Base-by-base conservation (phyloP, 2,797 vertebrate species). In the Ceryle rudis region DNA sequence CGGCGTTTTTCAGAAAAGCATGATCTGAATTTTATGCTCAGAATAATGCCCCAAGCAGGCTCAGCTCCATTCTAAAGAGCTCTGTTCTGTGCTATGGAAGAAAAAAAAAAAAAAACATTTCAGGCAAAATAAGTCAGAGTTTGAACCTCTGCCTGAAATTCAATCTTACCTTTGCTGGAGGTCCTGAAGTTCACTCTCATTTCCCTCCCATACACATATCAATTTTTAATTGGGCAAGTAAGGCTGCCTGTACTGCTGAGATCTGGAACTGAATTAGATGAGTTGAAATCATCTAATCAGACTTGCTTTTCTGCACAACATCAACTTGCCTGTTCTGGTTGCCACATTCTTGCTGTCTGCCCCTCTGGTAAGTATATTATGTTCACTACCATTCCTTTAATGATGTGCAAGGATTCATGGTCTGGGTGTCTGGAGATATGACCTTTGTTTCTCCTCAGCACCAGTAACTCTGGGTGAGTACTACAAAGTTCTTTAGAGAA, bases 271-370 rank as follows among this genome's bases (percentile, higher is more conserved):
- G 84, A 91, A 54, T 90, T 61, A 75, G 47, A 75, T 60, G 47
- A 80, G 61, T 14, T 71, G 49, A 81, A 62, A 66, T 88, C 19
- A 1, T 39, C 70, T 91, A 91, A 91, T 89, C 65, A 78, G 62
- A 51, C 80, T 65, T 71, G 52, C 3, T 74, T 82, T 91, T 44
- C 94, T 96, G 91, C 58, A 69, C 69, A 81, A 5, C 62, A 35
- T 88, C 75, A 86, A 81, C 66, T 42, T 70, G 57, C 29, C 58
- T 83, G 80, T 21, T 93, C 94, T 93, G 84, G 69, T 92, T 96
- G 85, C 84, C 69, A 74, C 86, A 33, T 33, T 21, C 37, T 62
- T 80, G 49, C 25, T 3, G 12, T 72, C 78, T 96, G 64, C 74
- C 82, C 31, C 46, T 86, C 69, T 83, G 72, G 2, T 91, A 90